Conservation (phyloP, 2,888 invertebrate species). For the Lasioglossum leucozonium region DNA sequence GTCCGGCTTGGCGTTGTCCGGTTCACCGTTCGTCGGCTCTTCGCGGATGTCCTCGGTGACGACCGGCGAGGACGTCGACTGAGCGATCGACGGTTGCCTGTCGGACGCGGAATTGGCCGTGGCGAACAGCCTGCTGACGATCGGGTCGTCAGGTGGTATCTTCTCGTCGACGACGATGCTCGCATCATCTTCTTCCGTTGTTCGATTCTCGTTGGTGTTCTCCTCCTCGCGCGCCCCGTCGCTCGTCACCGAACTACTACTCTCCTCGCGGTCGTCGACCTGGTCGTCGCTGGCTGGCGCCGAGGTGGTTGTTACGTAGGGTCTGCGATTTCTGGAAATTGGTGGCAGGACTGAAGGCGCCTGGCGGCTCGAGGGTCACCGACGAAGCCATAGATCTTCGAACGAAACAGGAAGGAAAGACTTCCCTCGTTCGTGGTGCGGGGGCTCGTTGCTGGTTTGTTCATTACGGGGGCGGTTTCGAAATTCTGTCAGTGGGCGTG, state of each 20-base stretch:
- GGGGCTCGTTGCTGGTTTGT: neutral
- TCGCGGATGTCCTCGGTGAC: slow-evolving; percentile 46
- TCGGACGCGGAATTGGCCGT: slow-evolving; percentile 71
- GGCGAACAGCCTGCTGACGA: slow-evolving; percentile 76
- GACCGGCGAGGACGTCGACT: slow-evolving; percentile 86
- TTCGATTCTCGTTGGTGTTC: slow-evolving; percentile 60
- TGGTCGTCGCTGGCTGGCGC: slow-evolving; percentile 76
- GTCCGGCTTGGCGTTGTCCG: slow-evolving; percentile 85
- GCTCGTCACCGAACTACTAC: slow-evolving; percentile 44
- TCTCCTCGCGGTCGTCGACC: slow-evolving; percentile 67
- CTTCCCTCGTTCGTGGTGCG: slow-evolving; percentile 12
- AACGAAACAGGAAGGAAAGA: slow-evolving; percentile 15
- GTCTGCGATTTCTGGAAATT: slow-evolving; percentile 80
- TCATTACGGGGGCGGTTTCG: neutral
- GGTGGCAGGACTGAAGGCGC: slow-evolving; percentile 17
- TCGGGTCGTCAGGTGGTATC: slow-evolving; percentile 75
- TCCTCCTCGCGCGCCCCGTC: slow-evolving; percentile 38
- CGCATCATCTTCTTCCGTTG: slow-evolving; percentile 59
- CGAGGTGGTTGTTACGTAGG: slow-evolving; percentile 82
- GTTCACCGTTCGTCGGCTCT: slow-evolving; percentile 85
- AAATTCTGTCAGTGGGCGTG: slow-evolving; percentile 11
- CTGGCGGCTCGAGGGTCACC: neutral
- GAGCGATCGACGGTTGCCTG: slow-evolving; percentile 85
- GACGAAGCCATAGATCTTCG: slow-evolving; percentile 28
- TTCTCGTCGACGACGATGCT: slow-evolving; percentile 57